Conservation (phyloP, 1,140 invertebrate species). For the Maniola jurtina region DNA sequence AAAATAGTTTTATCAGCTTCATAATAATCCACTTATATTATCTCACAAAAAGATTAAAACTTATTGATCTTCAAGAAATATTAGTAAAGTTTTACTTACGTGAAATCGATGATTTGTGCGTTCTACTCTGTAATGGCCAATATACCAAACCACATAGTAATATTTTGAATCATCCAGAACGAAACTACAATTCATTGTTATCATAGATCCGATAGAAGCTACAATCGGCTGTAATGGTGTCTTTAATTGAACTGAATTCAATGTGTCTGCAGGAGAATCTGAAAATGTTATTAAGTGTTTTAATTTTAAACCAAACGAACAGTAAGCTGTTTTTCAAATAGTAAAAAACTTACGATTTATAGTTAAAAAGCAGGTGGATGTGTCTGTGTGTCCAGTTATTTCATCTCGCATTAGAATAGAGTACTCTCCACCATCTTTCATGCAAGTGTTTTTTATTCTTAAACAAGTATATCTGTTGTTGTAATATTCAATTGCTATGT, state of each 20-base stretch:
- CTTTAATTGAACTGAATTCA: conserved; percentile 16
- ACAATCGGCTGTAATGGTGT: conserved; percentile 29
- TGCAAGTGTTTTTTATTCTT: conserved; percentile 26
- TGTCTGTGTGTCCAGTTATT: conserved; percentile 26
- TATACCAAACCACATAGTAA: conserved; percentile 39
- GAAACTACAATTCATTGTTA: conserved; percentile 34
- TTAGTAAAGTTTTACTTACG: conserved; percentile 33
- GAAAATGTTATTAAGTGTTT: conserved; percentile 11
- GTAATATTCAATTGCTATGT: conserved; percentile 27
- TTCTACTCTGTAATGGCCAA: conserved; percentile 41
- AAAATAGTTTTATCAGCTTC: not conserved
- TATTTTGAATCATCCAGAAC: conserved; percentile 29
- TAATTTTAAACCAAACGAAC: no score
- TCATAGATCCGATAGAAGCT: conserved; percentile 31
- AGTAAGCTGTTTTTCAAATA: no score
- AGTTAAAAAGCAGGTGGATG: conserved; percentile 27
- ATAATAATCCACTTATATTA: no score
- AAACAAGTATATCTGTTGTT: conserved; percentile 35
- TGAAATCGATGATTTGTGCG: conserved; percentile 38
- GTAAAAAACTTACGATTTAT: conserved; percentile 33
- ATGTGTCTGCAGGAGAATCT: conserved; percentile 19
- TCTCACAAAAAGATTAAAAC: not conserved
- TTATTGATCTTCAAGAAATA: not conserved
- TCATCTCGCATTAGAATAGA: conserved; percentile 24
- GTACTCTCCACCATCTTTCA: conserved; percentile 32